phyloP scores from a whole-genome alignment of 2,797 vertebrate genomes.

The Ctenosaura bakeri region DNA sequence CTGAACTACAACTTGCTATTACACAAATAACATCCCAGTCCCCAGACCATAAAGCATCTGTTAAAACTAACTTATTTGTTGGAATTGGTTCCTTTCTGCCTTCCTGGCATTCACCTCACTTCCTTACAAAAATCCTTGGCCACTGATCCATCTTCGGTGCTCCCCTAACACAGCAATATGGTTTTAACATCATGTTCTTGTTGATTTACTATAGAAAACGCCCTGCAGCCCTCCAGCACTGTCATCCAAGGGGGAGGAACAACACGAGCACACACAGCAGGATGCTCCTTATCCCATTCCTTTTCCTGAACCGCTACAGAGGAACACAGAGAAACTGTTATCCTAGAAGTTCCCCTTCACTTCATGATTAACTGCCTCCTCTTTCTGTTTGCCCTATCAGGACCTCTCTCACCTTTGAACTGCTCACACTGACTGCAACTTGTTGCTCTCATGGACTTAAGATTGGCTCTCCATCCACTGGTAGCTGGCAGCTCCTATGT shows the following conservation, averaged over 20 bases:
- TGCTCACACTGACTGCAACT: neutral
- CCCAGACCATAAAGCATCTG: too few relatives aligned
- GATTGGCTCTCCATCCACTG: neutral
- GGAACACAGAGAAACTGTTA: neutral
- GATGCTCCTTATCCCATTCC: neutral
- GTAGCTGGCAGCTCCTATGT: too few relatives aligned
- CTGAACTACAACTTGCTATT: too few relatives aligned
- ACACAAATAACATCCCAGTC: neutral
- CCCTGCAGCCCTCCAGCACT: neutral
- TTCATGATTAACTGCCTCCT: neutral
- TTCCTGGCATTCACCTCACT: neutral
- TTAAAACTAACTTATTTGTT: neutral
- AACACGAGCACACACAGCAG: neutral
- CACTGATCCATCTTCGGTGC: neutral
- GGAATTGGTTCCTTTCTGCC: neutral
- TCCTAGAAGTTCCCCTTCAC: neutral
- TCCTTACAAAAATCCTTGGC: neutral
- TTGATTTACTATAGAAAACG: neutral
- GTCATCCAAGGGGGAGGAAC: neutral
- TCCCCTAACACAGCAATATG: neutral
- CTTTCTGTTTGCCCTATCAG: neutral
- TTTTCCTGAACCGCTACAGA: neutral
- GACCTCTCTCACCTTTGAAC: neutral
- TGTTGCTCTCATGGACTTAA: neutral
- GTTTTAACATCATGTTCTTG: slow-evolving; percentile 24